Evolutionary conservation across 64 coral and sea anemone genomes (phyloP).

Genomic region (Anthopleura sola): DNA sequence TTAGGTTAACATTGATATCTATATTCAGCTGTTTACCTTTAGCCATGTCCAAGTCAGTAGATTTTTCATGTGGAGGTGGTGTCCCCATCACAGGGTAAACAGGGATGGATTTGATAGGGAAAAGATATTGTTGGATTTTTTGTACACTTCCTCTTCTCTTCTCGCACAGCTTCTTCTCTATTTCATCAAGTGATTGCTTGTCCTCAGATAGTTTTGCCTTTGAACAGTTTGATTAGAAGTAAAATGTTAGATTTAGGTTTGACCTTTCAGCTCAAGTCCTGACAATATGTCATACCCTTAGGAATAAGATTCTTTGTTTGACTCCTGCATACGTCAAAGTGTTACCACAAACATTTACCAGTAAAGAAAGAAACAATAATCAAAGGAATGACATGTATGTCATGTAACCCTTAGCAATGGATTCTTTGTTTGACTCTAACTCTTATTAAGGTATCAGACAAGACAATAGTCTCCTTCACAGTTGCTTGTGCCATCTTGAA

Average conservation of each 20-base stretch:
- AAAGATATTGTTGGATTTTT: conserved; percentile 80
- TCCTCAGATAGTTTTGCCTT: conserved; percentile 48
- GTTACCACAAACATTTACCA: too few species aligned
- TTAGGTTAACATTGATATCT: too few species aligned
- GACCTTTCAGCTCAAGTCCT: too few species aligned
- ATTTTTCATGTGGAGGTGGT: neutral
- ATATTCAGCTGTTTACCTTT: conserved; percentile 11
- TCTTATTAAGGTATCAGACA: too few species aligned
- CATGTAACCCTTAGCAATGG: too few species aligned
- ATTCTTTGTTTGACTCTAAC: too few species aligned
- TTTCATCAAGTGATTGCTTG: conserved; percentile 37
- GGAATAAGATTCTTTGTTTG: too few species aligned
- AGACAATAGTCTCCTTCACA: too few species aligned
- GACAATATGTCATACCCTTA: too few species aligned
- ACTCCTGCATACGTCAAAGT: too few species aligned
- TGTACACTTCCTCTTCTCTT: conserved; percentile 61
- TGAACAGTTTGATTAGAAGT: neutral
- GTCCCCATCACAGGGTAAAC: conserved; percentile 70
- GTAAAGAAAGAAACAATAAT: neutral
- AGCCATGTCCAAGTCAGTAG: neutral
- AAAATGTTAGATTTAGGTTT: neutral
- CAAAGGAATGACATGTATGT: neutral
- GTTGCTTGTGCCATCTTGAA: too few species aligned
- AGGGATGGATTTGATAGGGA: conserved; percentile 67
- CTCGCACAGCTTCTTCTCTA: conserved; percentile 49